Conservation (phyloP, 2,888 invertebrate species). For the Morinoia aosen region DNA sequence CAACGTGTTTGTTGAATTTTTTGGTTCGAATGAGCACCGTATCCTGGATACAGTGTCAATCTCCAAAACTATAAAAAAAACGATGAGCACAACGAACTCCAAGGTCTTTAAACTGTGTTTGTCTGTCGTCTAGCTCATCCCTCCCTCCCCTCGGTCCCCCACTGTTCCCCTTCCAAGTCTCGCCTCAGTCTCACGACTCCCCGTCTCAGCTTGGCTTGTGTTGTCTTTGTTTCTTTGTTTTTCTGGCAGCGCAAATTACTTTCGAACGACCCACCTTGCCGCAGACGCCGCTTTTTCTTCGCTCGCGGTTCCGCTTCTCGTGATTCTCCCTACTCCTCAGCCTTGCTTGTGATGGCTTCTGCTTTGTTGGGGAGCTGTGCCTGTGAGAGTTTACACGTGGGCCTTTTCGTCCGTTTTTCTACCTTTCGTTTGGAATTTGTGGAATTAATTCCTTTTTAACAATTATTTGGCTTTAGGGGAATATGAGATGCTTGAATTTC, state of each 20-base stretch:
- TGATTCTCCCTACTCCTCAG: background rate
- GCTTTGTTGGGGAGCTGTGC: no score
- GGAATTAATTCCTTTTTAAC: no score
- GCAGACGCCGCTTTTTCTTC: background rate
- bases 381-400: no score
- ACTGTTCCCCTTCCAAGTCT: no score
- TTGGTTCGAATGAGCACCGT: no score
- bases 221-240: background rate
- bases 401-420: background rate
- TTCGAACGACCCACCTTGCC: slow-evolving; percentile 9
- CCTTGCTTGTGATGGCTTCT: background rate
- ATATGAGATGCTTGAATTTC: no score
- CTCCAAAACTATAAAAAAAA: background rate
- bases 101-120: slow-evolving; percentile 15
- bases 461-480: no score
- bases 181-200: background rate
- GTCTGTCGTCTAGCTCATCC: background rate
- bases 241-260: background rate
- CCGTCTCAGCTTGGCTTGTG: background rate
- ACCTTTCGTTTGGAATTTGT: no score
- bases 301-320: background rate
- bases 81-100: no score
- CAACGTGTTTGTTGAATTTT: no score
- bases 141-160: background rate
- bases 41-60: no score